phyloP scores from a whole-genome alignment of 2,797 vertebrate species.

The Phoeniculus purpureus region DNA sequence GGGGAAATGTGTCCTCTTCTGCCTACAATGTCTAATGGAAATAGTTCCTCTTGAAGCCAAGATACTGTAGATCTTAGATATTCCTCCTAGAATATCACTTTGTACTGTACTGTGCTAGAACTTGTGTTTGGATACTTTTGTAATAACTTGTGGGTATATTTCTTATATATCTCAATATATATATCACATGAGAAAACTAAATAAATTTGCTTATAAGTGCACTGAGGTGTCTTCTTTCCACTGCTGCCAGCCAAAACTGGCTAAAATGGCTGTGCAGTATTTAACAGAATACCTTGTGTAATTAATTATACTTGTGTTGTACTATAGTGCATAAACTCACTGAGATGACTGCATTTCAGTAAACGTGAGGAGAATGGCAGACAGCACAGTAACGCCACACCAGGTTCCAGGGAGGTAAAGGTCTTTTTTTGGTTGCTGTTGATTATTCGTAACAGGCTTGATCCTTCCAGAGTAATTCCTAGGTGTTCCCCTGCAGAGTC shows the following conservation, averaged over 20 bases:
- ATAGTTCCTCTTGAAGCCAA: neutral
- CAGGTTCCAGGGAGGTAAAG: neutral
- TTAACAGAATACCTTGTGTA: neutral
- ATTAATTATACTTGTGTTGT: neutral
- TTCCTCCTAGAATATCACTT: constrained; percentile 22
- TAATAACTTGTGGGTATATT: constrained; percentile 52
- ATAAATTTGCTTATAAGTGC: constrained; percentile 52
- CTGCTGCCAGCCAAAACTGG: neutral
- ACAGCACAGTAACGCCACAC: neutral
- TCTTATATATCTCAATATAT: constrained; percentile 15
- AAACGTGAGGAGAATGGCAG: neutral
- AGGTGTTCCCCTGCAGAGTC: neutral
- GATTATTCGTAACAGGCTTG: neutral
- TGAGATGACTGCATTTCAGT: neutral
- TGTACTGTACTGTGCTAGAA: constrained; percentile 28
- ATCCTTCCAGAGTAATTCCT: neutral
- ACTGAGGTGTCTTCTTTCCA: neutral
- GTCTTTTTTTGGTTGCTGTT: neutral
- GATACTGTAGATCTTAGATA: constrained; percentile 10
- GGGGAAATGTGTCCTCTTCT: constrained; percentile 92
- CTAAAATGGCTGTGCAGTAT: neutral
- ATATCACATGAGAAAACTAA: constrained; percentile 1
- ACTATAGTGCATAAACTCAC: neutral
- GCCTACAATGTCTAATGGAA: constrained; percentile 88
- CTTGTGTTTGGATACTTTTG: constrained; percentile 51